Conservation (phyloP, 2,797 vertebrate species). For the Gambusia yucatana region DNA sequence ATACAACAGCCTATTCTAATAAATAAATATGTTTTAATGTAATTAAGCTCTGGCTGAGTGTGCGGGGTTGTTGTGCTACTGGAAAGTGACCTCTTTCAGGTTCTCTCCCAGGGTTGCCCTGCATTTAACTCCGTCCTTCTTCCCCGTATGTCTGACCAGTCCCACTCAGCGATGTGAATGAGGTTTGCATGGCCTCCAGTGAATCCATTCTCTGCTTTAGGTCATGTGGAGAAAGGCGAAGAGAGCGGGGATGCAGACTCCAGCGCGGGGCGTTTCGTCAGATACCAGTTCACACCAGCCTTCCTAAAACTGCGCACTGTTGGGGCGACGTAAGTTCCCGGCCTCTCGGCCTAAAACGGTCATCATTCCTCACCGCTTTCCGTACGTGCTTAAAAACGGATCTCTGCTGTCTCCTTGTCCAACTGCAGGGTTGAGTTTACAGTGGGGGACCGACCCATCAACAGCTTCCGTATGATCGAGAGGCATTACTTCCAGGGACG, state of each 20-base stretch:
- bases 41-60: not conserved
- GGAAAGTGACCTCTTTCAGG: not conserved
- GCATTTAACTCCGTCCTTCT: no score
- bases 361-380: not conserved
- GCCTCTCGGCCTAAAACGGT: not conserved
- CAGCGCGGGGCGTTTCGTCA: constrained; percentile 94
- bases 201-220: constrained; percentile 67
- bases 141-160: not conserved
- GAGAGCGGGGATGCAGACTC: constrained; percentile 85
- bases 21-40: not conserved
- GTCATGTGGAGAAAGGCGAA: constrained; percentile 84
- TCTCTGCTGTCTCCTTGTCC: constrained; percentile 18
- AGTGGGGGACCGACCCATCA: constrained; percentile 93
- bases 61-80: not conserved
- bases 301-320: constrained; percentile 95
- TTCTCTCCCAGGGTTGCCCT: not conserved
- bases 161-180: not conserved
- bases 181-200: not conserved
- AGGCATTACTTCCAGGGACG: constrained; percentile 96
- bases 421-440: constrained; percentile 94
- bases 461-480: constrained; percentile 98
- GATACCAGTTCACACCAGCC: constrained; percentile 97
- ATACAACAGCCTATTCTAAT: not conserved
- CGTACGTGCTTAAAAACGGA: not conserved
- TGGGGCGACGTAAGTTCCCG: constrained; percentile 90